Evolutionary conservation across 1,140 invertebrate genomes (phyloP), one percentile per base, ranked within the genome.

Genomic region (Phortica variegata): DNA sequence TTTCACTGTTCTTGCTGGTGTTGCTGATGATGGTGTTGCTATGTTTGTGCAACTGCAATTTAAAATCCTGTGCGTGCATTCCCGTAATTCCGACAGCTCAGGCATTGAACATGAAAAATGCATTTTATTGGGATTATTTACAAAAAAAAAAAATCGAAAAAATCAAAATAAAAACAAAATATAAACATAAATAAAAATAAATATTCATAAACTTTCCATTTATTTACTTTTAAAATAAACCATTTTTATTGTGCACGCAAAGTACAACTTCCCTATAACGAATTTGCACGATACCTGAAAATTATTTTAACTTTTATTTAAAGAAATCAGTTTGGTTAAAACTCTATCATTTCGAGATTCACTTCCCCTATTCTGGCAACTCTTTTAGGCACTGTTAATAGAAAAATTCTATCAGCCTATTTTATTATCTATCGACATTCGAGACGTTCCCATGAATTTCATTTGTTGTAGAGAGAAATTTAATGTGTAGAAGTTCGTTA

Each of bases 31-130:
- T 46, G 42, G 26, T 52, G 43, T 44, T 21, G 26, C 59, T 52
- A 54, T 66, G 69, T 66, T 65, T 69, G 68, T 66, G 62, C 63
- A 50, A n/a, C n/a, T 66, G 63, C 63, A 68, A 66, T 66, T 66
- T 53, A 69, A 68, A 68, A 57, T 68, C 63, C 63, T 68, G 63
- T 69, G 65, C 63, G 63, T 68, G 63, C 63, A 68, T 60, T 68
- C 63, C 58, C 57, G 63, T 68, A 69, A 68, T 68, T 68, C 63
- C 63, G 50, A 47, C 63, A 53, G 63, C 63, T 68, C 63, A 68
- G 63, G 65, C 60, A 54, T 68, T 68, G 68, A 65, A 68, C 63
- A 68, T 68, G 63, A 68, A 68, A 68, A 68, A 68, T 68, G 65
- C 63, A 68, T 68, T 68, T 68, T 69, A 69, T 69, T 60, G 65